Evolutionary conservation across 2,113 vertebrate species (phyloP).

Genomic region (Bucco capensis): DNA sequence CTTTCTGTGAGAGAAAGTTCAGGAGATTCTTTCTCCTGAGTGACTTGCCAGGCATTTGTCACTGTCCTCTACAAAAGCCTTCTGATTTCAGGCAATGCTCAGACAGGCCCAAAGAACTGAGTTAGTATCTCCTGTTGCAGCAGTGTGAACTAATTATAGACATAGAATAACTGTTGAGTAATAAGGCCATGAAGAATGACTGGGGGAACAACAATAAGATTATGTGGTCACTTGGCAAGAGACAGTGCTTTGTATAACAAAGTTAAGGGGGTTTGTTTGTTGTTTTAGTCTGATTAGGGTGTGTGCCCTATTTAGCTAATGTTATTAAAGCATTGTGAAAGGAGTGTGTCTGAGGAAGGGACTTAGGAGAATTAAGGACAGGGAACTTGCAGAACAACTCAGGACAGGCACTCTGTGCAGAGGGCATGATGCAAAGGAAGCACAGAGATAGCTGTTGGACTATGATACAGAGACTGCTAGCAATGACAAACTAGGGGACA

Average conservation of each 20-base stretch:
- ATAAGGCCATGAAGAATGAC: not conserved
- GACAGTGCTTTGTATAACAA: not conserved
- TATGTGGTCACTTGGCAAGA: constrained; percentile 24
- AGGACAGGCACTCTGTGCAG: not conserved
- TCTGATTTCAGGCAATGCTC: not conserved
- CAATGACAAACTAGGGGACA: not conserved
- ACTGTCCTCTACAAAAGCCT: not conserved
- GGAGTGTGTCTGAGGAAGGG: not conserved
- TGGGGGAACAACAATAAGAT: constrained; percentile 8
- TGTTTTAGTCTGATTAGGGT: constrained; percentile 29
- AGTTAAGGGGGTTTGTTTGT: constrained; percentile 12
- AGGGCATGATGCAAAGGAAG: not conserved
- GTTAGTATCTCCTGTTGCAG: not conserved
- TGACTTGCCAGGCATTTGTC: not conserved
- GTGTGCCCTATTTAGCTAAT: not conserved
- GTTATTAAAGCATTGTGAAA: constrained; percentile 9
- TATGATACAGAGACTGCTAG: not conserved
- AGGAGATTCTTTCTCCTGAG: not conserved
- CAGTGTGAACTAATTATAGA: constrained; percentile 41
- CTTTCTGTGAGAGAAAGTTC: not conserved
- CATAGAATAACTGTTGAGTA: constrained; percentile 4
- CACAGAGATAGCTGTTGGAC: not conserved
- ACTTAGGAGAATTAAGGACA: not conserved
- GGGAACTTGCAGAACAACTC: not conserved
- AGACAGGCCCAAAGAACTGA: not conserved